These are phyloP conservation scores for Agrotis puta DNA, from an alignment of 2,888 invertebrate genomes.

Conservation along the genomic window DNA sequence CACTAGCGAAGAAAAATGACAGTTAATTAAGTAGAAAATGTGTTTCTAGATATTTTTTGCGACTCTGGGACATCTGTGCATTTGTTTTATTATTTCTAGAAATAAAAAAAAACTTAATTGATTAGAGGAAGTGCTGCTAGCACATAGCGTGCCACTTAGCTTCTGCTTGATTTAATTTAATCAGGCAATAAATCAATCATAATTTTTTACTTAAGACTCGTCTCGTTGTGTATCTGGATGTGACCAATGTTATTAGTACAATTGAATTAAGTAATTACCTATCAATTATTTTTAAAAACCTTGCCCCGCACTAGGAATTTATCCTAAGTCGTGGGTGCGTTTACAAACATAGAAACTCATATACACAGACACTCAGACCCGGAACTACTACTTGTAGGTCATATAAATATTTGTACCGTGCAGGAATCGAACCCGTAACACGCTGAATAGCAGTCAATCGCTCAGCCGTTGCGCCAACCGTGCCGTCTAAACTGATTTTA, in stretches of 20 bases:
- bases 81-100: slow-evolving; percentile 25
- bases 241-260: background rate
- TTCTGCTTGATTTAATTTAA: background rate
- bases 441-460: too few species aligned
- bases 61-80: background rate
- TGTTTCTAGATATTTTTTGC: slow-evolving; percentile 34
- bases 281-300: too few species aligned
- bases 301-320: too few species aligned
- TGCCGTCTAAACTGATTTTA: too few species aligned
- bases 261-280: background rate
- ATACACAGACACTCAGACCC: too few species aligned
- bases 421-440: too few species aligned
- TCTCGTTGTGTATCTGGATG: background rate
- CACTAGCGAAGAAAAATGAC: slow-evolving; percentile 17
- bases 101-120: slow-evolving; percentile 11
- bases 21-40: slow-evolving; percentile 24
- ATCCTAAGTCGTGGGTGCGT: too few species aligned
- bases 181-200: background rate
- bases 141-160: background rate
- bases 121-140: background rate
- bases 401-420: too few species aligned
- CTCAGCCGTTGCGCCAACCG: too few species aligned
- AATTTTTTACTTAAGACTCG: background rate
- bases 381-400: too few species aligned
- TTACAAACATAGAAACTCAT: too few species aligned